Conservation (phyloP, 2,797 vertebrate species). For the Avahi laniger region DNA sequence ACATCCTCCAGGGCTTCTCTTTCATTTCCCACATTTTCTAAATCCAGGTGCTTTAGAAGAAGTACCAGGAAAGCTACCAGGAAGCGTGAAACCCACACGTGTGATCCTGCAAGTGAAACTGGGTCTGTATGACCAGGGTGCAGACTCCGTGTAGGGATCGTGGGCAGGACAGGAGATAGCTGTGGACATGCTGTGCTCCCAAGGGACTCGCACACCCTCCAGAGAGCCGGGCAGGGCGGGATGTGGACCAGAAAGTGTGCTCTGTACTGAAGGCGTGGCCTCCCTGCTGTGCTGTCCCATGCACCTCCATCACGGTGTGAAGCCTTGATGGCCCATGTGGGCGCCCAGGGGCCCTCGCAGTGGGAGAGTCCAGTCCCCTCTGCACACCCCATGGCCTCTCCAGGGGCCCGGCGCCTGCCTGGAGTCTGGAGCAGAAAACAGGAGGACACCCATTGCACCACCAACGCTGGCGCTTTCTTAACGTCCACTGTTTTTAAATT, state of each 20-base stretch:
- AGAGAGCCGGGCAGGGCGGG: accelerated
- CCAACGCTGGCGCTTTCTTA: no score
- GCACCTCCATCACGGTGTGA: no score
- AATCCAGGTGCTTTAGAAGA: background rate
- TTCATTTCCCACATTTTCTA: background rate
- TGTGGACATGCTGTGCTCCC: background rate
- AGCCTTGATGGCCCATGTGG: no score
- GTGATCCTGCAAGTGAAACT: no score
- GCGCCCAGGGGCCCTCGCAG: no score
- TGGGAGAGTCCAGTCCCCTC: no score
- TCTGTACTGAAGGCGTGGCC: background rate
- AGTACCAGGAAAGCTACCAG: background rate
- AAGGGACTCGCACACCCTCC: background rate
- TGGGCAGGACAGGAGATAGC: background rate
- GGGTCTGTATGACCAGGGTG: background rate
- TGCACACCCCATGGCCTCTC: no score
- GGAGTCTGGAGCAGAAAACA: no score
- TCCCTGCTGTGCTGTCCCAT: background rate
- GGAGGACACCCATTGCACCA: no score
- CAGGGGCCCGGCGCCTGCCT: no score
- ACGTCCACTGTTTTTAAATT: background rate
- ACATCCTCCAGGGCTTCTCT: background rate
- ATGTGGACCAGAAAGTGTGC: background rate
- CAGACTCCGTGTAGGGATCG: accelerated
- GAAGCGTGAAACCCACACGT: background rate